Evolutionary conservation across 2,888 invertebrate species (phyloP), one percentile per base, ranked within the genome.

Genomic region (Oscheius myriophilus): DNA sequence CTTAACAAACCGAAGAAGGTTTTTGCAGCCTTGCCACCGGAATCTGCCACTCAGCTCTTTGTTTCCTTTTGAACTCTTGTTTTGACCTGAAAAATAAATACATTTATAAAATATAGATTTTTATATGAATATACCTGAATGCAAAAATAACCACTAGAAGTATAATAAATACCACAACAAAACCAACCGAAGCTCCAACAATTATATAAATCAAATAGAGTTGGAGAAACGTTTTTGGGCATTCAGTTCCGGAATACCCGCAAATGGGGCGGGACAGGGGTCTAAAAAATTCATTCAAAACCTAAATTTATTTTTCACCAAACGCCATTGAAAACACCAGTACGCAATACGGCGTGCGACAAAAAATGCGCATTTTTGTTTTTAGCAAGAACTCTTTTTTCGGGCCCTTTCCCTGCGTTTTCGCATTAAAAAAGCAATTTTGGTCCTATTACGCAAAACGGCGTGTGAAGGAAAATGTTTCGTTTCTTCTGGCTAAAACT

Each of bases 221-320:
- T 41, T 73, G 68, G 21, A 72, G 67, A 51, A 75, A 76, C 9
- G 70, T 51, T 54, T 66, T 23, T 12, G 76, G 77, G 41, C 79
- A 79, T 33, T 58, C 67, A 12, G 63, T 55, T 2, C 75, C 75
- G 1, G 39, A 18, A 61, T 72, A 79, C 18, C 77, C 77, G 43
- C 79, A 79, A 41, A 71, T 21, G 2, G 79, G 79, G 2, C 62
- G 54, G 9, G 72, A 43, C 12, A 73, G 46, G 3, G 79, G 79
- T 12, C 77, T 63, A 43, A 49, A 58, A 14, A 9, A 1, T 42
- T 23, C 7, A 42, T 14, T 58, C 7, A 42, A 18, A 21, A 6
- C 33, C 9, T 33, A 33, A 33, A 33, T 33, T 33, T 33, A 33
- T 3, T 33, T 33, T 33, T 33, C 9, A 33, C 3, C 3, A 3